These are phyloP conservation scores for Charaxes varanes DNA, from an alignment of 1,140 invertebrate genomes.

Conservation along the genomic window DNA sequence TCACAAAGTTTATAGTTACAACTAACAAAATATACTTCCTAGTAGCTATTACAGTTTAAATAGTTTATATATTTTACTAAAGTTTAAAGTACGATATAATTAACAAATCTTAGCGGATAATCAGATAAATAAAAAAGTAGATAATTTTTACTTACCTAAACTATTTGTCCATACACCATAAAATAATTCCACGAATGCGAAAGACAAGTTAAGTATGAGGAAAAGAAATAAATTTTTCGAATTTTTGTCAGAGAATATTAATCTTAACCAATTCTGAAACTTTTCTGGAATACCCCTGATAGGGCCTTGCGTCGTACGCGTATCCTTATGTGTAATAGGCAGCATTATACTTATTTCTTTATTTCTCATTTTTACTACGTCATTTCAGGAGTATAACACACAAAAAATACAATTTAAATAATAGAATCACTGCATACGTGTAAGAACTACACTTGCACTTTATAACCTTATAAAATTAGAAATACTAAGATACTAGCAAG, in stretches of 20 bases:
- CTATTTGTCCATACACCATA: constrained; percentile 98
- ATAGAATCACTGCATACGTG: constrained; percentile 63
- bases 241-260: constrained; percentile 94
- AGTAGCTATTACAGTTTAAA: too few species aligned
- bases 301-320: constrained; percentile 70
- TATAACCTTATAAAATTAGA: constrained; percentile 40
- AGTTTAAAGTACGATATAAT: too few species aligned
- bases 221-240: constrained; percentile 97
- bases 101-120: not conserved
- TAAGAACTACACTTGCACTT: constrained; percentile 43
- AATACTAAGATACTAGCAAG: constrained; percentile 10
- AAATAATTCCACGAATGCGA: constrained; percentile 96
- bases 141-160: constrained; percentile 79
- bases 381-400: constrained; percentile 46
- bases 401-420: constrained; percentile 40
- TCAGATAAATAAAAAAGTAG: too few species aligned
- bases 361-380: constrained; percentile 38
- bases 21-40: too few species aligned
- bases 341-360: constrained; percentile 76
- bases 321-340: constrained; percentile 86
- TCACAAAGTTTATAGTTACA: too few species aligned
- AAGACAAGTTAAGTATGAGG: constrained; percentile 93
- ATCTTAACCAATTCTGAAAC: constrained; percentile 83
- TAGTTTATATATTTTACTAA: too few species aligned
- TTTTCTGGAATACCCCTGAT: constrained; percentile 81